These are phyloP conservation scores for Corythornis leucogaster DNA, from an alignment of 2,797 vertebrate genomes.

Conservation along the genomic window DNA sequence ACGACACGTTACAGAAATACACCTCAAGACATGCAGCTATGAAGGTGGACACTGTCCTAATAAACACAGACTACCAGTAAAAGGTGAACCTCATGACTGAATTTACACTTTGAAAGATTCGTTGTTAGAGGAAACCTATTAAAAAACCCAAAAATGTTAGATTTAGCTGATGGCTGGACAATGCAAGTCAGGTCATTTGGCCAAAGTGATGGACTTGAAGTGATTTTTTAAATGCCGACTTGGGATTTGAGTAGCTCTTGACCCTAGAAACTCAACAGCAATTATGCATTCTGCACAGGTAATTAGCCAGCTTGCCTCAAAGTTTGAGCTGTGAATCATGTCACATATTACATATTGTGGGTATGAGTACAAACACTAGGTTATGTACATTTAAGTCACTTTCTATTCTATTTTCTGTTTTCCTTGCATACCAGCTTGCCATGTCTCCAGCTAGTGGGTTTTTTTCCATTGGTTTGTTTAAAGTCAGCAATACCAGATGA, in stretches of 20 bases:
- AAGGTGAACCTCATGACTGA: background rate
- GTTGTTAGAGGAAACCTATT: background rate
- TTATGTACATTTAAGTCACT: background rate
- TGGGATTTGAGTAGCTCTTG: background rate
- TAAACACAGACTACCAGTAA: background rate
- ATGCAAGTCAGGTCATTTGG: background rate
- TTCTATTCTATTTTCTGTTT: background rate
- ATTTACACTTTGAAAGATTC: background rate
- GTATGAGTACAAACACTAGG: background rate
- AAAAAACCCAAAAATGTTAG: background rate
- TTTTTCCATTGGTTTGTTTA: background rate
- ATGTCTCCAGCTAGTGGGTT: background rate
- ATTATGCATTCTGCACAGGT: background rate
- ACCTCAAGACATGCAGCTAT: constrained; percentile 6
- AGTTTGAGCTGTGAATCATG: background rate
- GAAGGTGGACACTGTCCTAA: background rate
- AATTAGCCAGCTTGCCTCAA: background rate
- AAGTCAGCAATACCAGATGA: background rate
- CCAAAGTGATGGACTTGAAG: background rate
- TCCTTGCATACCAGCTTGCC: background rate
- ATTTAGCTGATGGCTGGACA: background rate
- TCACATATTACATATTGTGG: background rate
- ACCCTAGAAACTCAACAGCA: background rate
- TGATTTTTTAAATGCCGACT: background rate
- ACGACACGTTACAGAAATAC: constrained; percentile 82